A percentile compares a stretch with the other conserved stretches of the same genome.
phyloP scores from a whole-genome alignment of 2,797 vertebrate species.

The Schizopygopsis pylzovi region DNA sequence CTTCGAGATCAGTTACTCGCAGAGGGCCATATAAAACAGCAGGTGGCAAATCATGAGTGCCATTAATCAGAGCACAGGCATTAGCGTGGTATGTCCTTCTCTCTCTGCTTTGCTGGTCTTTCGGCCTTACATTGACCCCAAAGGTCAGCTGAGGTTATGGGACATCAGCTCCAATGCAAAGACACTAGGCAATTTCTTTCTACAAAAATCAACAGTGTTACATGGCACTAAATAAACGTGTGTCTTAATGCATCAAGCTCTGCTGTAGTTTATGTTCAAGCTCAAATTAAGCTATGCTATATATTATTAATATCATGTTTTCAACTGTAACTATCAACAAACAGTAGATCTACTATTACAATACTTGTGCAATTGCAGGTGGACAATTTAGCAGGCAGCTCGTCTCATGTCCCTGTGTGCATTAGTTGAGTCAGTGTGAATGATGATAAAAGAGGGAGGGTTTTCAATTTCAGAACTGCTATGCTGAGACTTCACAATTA shows the following conservation, averaged over 20 bases:
- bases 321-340: neutral
- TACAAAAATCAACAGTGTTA: neutral
- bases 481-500: slow-evolving; percentile 48
- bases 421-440: slow-evolving; percentile 41
- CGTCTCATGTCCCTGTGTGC: slow-evolving; percentile 14
- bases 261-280: neutral
- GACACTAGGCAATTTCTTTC: neutral
- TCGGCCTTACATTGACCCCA: slow-evolving; percentile 35
- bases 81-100: slow-evolving; percentile 51
- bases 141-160: slow-evolving; percentile 15
- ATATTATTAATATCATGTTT: neutral
- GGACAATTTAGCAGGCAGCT: slow-evolving; percentile 16
- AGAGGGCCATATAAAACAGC: slow-evolving; percentile 81
- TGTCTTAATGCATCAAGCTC: neutral
- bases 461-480: slow-evolving; percentile 30
- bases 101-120: slow-evolving; percentile 35
- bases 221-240: neutral
- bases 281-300: neutral
- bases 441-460: slow-evolving; percentile 44
- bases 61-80: slow-evolving; percentile 75
- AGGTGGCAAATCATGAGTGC: slow-evolving; percentile 84
- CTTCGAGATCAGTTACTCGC: slow-evolving; percentile 85
- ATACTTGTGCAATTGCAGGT: neutral
- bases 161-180: slow-evolving; percentile 4
- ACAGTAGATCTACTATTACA: slow-evolving; percentile 1